phyloP scores from a whole-genome alignment of 2,797 vertebrate species.

The Notolepis coatsorum region DNA sequence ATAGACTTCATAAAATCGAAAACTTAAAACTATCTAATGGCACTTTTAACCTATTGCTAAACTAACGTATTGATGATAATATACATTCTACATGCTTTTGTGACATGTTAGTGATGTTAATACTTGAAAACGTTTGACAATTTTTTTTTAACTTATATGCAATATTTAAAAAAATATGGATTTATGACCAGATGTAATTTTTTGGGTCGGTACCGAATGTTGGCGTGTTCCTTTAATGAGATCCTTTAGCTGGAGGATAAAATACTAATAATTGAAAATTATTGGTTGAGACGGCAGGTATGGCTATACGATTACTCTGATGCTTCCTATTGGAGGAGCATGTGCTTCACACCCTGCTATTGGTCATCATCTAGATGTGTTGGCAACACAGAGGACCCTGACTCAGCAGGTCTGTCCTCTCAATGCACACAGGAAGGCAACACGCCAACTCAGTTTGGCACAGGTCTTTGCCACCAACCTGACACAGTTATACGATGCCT shows the following conservation, averaged over 20 bases:
- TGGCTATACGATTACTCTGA: neutral
- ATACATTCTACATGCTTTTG: neutral
- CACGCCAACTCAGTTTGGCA: neutral
- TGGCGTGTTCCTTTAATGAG: no score
- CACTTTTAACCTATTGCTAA: no score
- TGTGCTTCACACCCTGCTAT: neutral
- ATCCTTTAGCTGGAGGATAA: neutral
- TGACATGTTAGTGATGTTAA: neutral
- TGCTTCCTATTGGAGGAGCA: neutral
- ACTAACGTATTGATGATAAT: neutral
- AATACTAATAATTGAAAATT: neutral
- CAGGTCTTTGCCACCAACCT: neutral
- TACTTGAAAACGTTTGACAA: neutral
- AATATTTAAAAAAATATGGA: neutral
- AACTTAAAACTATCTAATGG: no score
- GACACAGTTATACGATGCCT: neutral
- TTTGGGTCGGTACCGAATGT: no score
- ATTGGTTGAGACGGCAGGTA: neutral
- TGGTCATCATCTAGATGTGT: constrained; percentile 6
- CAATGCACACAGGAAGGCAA: constrained; percentile 5
- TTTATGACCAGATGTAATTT: neutral
- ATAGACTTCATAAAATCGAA: no score
- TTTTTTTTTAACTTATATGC: neutral
- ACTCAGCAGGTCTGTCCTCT: constrained; percentile 4
- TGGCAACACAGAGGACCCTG: neutral